Evolutionary conservation across 2,113 vertebrate species (phyloP), one percentile per base, ranked within the genome.

Genomic region (Menura novaehollandiae): DNA sequence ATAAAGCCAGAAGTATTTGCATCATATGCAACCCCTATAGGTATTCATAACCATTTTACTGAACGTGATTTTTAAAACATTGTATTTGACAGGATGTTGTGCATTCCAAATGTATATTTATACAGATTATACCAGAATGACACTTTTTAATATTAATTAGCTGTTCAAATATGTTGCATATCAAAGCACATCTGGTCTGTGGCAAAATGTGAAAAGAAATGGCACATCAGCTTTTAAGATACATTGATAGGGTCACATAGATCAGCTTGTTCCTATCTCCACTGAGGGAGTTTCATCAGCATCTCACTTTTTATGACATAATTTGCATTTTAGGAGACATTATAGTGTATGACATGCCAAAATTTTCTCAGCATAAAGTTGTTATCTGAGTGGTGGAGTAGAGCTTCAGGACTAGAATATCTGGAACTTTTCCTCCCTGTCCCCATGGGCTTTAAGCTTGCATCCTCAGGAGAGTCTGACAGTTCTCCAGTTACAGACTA

Each of bases 141-240:
- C 83, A 84, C 28, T 82, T 94, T 90, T 41, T 96, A 97, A 96
- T 96, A 96, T 93, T 95, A 95, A 96, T 95, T 95, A 93, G 66
- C 33, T 89, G 44, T 81, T 92, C 49, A 85, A 95, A 81, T 52
- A 66, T 85, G 51, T 90, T 93, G 24, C 81, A 66, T 89, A 91
- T 95, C 92, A 95, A 92, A 93, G 72, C 82, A 96, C 93, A 93
- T 88, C 95, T 97, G 95, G 85, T 96, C 64, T 91, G n/a, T 91
- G 76, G 86, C 84, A 93, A 86, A 94, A 91, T 81, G 68, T 81
- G 56, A 92, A 94, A 91, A 64, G 78, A 91, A 96, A 92, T 92
- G 76, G 93, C 73, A 51, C 76, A 84, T 75, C 60, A 84, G 39
- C 68, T 91, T 95, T 93, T 97, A 88, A 88, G 73, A 76, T 51